Evolutionary conservation across 2,797 vertebrate genomes (phyloP).

Genomic region (Enteromius fasciolatus): DNA sequence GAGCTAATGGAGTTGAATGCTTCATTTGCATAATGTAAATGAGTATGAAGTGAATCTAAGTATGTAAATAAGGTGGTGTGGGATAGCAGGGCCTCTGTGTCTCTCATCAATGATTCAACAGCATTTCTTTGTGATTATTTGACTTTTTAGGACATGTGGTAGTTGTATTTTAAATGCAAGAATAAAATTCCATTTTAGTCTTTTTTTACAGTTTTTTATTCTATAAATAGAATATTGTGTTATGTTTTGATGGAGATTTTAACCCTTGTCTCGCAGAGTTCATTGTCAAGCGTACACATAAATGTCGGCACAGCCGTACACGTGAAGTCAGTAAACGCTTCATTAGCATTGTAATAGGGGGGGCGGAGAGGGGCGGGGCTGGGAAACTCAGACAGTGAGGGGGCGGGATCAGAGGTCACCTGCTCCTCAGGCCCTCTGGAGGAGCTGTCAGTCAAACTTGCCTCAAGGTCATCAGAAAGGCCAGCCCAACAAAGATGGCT

Average conservation of each 20-base stretch:
- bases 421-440: constrained; percentile 76
- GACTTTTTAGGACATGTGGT: not conserved
- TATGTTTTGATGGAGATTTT: constrained; percentile 10
- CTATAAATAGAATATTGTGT: not conserved
- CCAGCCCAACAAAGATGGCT: constrained; percentile 79
- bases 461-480: constrained; percentile 70
- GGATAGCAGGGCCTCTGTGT: constrained; percentile 35
- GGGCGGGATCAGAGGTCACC: constrained; percentile 76
- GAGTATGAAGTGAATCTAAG: constrained; percentile 70
- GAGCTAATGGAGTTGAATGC: constrained; percentile 71
- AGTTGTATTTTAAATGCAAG: not conserved
- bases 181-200: not conserved
- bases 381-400: constrained; percentile 69
- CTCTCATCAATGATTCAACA: constrained; percentile 29
- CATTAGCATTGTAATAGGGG: constrained; percentile 85
- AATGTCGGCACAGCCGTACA: constrained; percentile 15
- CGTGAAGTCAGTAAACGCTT: constrained; percentile 71
- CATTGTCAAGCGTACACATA: constrained; percentile 21
- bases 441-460: constrained; percentile 77
- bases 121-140: not conserved
- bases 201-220: not conserved
- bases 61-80: constrained; percentile 51
- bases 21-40: constrained; percentile 83
- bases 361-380: constrained; percentile 73
- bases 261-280: constrained; percentile 13